A percentile compares a stretch with the other conserved stretches of the same genome.
Evolutionary conservation across 2,797 vertebrate genomes (phyloP).

Genomic region (Limosa lapponica): DNA sequence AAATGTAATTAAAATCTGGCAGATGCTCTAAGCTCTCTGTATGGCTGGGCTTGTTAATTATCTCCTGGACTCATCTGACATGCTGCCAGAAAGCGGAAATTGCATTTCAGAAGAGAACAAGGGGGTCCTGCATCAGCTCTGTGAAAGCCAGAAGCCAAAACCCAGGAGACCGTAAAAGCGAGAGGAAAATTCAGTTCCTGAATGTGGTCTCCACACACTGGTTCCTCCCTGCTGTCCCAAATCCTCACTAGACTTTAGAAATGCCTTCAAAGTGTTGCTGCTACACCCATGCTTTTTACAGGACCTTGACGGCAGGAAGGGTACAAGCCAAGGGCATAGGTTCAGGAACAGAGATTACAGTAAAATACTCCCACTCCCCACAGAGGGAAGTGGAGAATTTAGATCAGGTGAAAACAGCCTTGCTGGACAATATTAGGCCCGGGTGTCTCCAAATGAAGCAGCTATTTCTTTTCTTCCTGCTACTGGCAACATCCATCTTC

Average conservation of each 20-base stretch:
- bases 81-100: slow-evolving; percentile 16
- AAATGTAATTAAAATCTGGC: slow-evolving; percentile 13
- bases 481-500: background rate
- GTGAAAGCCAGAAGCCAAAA: background rate
- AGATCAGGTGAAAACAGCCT: background rate
- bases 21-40: background rate
- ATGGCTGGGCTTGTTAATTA: background rate
- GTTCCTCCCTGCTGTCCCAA: background rate
- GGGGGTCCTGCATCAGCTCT: background rate
- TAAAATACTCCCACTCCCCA: background rate
- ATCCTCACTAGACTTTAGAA: background rate
- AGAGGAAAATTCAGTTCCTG: background rate
- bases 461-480: slow-evolving; percentile 11
- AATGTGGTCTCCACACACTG: background rate
- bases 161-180: background rate
- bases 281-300: background rate
- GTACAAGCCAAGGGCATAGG: background rate
- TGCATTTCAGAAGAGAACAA: background rate
- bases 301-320: background rate
- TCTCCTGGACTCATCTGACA: background rate
- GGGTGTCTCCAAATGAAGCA: background rate
- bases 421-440: background rate
- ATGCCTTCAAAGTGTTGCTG: background rate
- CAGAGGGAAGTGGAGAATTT: background rate
- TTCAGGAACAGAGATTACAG: background rate